Base-by-base conservation (phyloP, 2,113 vertebrate species). In the Ondatra zibethicus region DNA sequence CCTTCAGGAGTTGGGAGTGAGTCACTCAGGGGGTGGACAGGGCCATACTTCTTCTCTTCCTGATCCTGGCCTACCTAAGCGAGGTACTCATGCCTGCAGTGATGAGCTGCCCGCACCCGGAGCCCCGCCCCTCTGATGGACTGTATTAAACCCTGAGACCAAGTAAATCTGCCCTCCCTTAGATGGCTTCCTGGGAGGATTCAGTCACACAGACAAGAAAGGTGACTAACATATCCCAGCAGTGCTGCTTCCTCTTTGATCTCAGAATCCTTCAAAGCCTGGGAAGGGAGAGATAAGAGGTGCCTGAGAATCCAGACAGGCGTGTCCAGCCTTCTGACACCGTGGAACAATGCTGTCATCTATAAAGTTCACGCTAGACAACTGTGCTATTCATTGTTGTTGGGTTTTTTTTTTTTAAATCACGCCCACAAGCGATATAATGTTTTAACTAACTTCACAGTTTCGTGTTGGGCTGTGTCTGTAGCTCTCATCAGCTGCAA, bases 241-340 rank as follows among this genome's bases (percentile, higher is more conserved):
- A 23, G 17, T 7, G 29, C 0, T 3, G 39, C 92, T 68, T 75
- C 82, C 39, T 33, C 95, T 97, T 92, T 96, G 91, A 96, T 93
- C 75, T 93, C 21, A 77, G 97, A 88, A 96, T 93, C 93, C 94
- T 78, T 77, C 92, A 36, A 47, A 84, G 88, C 25, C 7, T 33
- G 25, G 31, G 39, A 90, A 19, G 31, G 33, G 80, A 73, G 70
- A 96, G 91, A 84, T 70, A 45, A n/a, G 33, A 55, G 61, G 14
- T 1, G 61, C 63, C 90, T 3, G n/a, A 70, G 92, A 88, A 72
- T 36, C 86, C 73, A 76, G 61, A 85, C 75, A 58, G n/a, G 52
- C 52, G 0, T 42, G 52, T 75, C 27, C 2, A 66, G 11, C 63
- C 58, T 45, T 85, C 19, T 65, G 58, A 65, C 82, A 65, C 19